Evolutionary conservation across 2,113 vertebrate genomes (phyloP).

Genomic region (Narcine bancroftii): DNA sequence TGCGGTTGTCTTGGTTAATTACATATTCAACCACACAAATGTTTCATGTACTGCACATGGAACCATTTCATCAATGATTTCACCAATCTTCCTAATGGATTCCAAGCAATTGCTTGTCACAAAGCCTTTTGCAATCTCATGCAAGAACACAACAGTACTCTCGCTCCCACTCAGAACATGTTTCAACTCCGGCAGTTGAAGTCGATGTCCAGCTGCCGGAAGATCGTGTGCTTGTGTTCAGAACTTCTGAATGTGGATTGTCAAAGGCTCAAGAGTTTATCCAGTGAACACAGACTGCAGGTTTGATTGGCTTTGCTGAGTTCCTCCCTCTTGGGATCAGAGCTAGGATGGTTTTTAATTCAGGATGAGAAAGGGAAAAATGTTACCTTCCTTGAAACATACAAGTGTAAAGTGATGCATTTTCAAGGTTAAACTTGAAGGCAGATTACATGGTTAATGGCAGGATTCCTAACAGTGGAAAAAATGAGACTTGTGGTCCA

Average conservation of each 20-base stretch:
- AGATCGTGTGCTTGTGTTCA: too few species aligned
- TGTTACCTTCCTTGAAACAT: not conserved
- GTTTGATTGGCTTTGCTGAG: not conserved
- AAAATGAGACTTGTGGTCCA: too few species aligned
- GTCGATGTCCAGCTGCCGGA: not conserved
- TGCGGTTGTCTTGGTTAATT: not conserved
- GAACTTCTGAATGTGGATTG: not conserved
- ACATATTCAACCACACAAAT: constrained; percentile 9
- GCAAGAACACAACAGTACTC: not conserved
- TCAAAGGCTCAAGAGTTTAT: not conserved
- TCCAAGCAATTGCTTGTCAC: not conserved
- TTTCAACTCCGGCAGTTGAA: not conserved
- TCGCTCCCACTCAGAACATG: not conserved
- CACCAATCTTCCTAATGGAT: not conserved
- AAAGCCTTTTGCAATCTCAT: not conserved
- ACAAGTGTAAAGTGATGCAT: too few species aligned
- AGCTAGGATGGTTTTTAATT: too few species aligned
- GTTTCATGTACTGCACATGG: not conserved
- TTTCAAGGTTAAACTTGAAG: too few species aligned
- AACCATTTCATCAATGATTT: not conserved
- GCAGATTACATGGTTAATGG: too few species aligned
- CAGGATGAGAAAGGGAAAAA: not conserved
- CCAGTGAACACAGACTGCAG: not conserved
- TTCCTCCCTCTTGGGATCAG: not conserved
- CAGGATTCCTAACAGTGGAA: too few species aligned